Base-by-base conservation (phyloP, 2,797 vertebrate species). In the Sciurus carolinensis region DNA sequence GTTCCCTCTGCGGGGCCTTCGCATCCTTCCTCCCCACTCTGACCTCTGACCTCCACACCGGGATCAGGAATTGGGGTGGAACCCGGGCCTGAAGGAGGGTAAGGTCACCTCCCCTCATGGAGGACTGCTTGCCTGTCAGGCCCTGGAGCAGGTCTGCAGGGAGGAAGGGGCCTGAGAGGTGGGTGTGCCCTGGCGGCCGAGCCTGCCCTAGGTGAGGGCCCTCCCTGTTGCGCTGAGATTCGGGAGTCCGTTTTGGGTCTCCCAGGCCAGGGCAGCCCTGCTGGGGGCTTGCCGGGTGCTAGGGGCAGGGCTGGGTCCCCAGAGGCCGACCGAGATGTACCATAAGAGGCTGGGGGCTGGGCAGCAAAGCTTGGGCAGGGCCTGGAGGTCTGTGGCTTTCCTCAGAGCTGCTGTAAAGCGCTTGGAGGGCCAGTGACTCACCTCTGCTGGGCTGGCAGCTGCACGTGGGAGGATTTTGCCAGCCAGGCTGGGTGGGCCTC, bases 381-480 rank as follows among this genome's bases (percentile, higher is more conserved):
- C 84, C 28, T 28, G 28, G 72, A 88, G 92, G 95, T 94, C 93
- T 91, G 96, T 90, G 97, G 95, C 97, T 96, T 94, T 92, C 85
- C 85, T 75, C 39, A 44, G 82, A 84, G 64, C 73, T 39, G 39
- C 88, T 26, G 69, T 88, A 64, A 90, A 87, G 44, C 39, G 71
- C 84, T 54, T 66, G n/a, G 18, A 80, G 92, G 76, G 72, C 54
- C 71, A 73, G 96, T 96, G 97, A 97, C 94, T 97, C 97, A 97
- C 96, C 87, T 95, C 96, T 80, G 88, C 71, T 44, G 47, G 73
- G 42, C 75, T 69, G 87, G 90, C 95, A 92, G 92, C 95, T 82
- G 87, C 92, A 73, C n/a, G 88, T 92, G 96, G 75, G 86, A 93
- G 95, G 93, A 30, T 92, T 66, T 62, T 83, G 93, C 80, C 82